These are phyloP conservation scores for Neodiprion fabricii DNA, from an alignment of 1,140 invertebrate species.

Conservation along the genomic window DNA sequence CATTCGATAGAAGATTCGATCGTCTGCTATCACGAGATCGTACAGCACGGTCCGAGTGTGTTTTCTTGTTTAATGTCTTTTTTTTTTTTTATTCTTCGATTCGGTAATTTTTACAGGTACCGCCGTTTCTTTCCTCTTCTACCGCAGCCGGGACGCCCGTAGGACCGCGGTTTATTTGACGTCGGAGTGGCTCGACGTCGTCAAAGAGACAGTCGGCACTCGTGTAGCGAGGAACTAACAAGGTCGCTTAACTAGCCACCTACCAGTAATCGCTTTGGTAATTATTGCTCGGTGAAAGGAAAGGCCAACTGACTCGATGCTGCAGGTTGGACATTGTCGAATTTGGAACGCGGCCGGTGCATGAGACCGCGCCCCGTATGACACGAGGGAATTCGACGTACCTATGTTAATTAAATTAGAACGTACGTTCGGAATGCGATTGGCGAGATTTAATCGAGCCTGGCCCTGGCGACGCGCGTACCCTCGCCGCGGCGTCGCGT, in stretches of 20 bases:
- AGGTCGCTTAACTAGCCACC: neutral
- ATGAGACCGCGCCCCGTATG: neutral
- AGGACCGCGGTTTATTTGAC: neutral
- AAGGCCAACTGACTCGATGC: neutral
- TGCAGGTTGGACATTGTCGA: neutral
- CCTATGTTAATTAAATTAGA: conserved; percentile 1
- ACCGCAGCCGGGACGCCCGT: too few species aligned
- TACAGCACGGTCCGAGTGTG: too few species aligned
- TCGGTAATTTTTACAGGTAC: neutral
- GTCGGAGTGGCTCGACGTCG: neutral
- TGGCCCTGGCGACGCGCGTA: neutral
- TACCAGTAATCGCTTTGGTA: neutral
- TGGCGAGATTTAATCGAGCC: neutral
- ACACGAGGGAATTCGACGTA: neutral
- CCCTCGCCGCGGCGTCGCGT: neutral
- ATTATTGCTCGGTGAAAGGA: neutral
- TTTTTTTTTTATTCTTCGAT: neutral
- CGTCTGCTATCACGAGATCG: too few species aligned
- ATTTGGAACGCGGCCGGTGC: neutral
- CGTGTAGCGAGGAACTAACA: too few species aligned
- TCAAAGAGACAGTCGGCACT: neutral
- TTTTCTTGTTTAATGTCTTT: neutral
- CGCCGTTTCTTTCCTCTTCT: neutral
- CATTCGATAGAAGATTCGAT: too few species aligned
- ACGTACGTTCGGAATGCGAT: neutral